These are phyloP conservation scores for Leucophenga maculata DNA, from an alignment of 2,888 invertebrate species.

Conservation along the genomic window DNA sequence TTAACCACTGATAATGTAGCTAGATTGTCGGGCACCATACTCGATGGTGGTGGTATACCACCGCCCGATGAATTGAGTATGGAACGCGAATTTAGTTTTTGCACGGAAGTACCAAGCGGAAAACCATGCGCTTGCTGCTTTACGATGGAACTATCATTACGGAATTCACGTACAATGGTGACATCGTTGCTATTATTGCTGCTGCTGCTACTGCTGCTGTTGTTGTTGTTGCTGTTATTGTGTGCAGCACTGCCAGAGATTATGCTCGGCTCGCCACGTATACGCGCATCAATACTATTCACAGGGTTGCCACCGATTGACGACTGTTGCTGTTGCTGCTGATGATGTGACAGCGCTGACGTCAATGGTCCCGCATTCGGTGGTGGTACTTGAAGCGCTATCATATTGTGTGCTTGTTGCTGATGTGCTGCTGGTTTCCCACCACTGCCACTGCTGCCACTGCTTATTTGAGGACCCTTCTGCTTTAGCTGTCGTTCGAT, in stretches of 20 bases:
- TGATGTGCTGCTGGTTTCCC: slow-evolving; percentile 22
- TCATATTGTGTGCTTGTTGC: background rate
- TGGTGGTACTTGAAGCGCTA: slow-evolving; percentile 43
- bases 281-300: slow-evolving; percentile 18
- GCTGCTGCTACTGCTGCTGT: slow-evolving; percentile 45
- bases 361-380: background rate
- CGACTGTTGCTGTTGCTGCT: slow-evolving; percentile 28
- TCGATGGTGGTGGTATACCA: slow-evolving; percentile 48
- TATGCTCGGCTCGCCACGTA: background rate
- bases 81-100: slow-evolving; percentile 36
- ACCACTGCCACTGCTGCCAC: slow-evolving; percentile 28
- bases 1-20: slow-evolving; percentile 82
- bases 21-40: slow-evolving; percentile 72
- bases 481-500: slow-evolving; percentile 86
- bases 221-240: slow-evolving; percentile 20
- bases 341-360: slow-evolving; percentile 15
- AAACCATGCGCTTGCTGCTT: slow-evolving; percentile 59
- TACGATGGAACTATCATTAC: slow-evolving; percentile 66
- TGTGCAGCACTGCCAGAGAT: background rate
- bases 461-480: slow-evolving; percentile 71
- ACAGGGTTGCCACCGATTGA: background rate
- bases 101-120: slow-evolving; percentile 55
- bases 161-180: slow-evolving; percentile 72
- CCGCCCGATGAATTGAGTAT: background rate
- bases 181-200: slow-evolving; percentile 61